These are phyloP conservation scores for Molorchus minor DNA, from an alignment of 2,888 invertebrate species.

Conservation along the genomic window DNA sequence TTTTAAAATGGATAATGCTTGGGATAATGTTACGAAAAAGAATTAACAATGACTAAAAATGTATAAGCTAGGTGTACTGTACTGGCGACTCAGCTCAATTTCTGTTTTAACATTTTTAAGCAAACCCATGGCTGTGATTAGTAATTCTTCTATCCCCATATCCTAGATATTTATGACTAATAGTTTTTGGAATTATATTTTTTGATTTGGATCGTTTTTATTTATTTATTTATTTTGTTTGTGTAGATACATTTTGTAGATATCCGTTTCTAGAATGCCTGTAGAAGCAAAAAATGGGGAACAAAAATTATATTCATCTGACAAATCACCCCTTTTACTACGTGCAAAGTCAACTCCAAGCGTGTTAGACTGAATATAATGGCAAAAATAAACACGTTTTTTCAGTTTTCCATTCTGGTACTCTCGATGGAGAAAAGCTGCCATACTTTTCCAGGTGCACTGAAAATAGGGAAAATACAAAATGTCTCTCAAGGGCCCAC, in stretches of 20 bases:
- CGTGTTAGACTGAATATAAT: conserved; percentile 12
- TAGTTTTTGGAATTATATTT: no score
- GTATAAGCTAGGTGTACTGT: no score
- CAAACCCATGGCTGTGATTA: no score
- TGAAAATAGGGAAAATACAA: conserved; percentile 1
- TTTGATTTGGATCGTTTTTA: no score
- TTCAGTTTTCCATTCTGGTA: conserved; percentile 31
- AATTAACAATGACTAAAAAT: no score
- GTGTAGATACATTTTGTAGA: conserved; percentile 3
- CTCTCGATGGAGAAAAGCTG: conserved; percentile 23
- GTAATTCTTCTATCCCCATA: no score
- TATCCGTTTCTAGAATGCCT: conserved; percentile 12
- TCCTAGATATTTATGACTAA: no score
- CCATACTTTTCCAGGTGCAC: conserved; percentile 7
- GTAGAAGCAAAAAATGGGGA: conserved; percentile 14
- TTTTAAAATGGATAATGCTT: no score
- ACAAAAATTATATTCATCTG: conserved; percentile 4
- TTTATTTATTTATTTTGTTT: background rate
- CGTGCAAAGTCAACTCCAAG: conserved; percentile 16
- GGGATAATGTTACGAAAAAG: no score
- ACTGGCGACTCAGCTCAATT: no score
- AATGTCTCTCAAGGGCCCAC: conserved; percentile 10
- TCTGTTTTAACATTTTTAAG: no score
- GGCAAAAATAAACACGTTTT: conserved; percentile 24
- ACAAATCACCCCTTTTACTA: conserved; percentile 26